Conservation (phyloP, 1,140 invertebrate species). For the Gonatopus flavifemur region DNA sequence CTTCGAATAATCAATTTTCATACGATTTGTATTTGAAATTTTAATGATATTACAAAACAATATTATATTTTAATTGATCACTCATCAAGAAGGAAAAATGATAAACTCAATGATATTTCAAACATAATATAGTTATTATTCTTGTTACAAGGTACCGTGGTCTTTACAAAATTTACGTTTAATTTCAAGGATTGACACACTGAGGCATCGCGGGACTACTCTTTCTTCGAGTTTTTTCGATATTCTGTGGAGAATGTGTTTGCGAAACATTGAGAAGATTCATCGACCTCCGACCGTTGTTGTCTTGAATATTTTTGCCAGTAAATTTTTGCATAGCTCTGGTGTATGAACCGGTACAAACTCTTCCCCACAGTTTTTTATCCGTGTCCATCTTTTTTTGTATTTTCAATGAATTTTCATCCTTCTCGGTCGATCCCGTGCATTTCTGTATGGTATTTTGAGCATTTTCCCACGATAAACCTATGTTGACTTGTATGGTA, state of each 20-base stretch:
- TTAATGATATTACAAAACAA: too few species aligned
- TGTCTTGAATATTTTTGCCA: conserved; percentile 29
- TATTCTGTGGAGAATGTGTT: too few species aligned
- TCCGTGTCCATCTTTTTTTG: conserved; percentile 29
- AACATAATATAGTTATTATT: too few species aligned
- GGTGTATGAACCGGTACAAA: conserved; percentile 58
- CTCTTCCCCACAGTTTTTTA: conserved; percentile 48
- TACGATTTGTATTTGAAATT: too few species aligned
- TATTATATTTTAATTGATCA: too few species aligned
- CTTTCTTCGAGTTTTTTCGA: conserved; percentile 47
- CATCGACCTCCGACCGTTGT: conserved; percentile 27
- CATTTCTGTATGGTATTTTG: conserved; percentile 20
- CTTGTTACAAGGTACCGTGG: background rate
- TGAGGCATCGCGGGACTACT: conserved; percentile 49
- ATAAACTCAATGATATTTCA: too few species aligned
- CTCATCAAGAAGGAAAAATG: too few species aligned
- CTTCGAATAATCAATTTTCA: too few species aligned
- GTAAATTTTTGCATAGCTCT: conserved; percentile 58
- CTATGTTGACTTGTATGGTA: conserved; percentile 39
- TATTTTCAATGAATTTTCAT: conserved; percentile 24
- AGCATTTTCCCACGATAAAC: conserved; percentile 47
- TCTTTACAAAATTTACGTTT: background rate
- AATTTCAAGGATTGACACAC: conserved; percentile 31
- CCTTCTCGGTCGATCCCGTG: conserved; percentile 34
- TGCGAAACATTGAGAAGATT: conserved; percentile 17